Conservation (phyloP, 2,797 vertebrate genomes). For the Intellagama lesueurii region DNA sequence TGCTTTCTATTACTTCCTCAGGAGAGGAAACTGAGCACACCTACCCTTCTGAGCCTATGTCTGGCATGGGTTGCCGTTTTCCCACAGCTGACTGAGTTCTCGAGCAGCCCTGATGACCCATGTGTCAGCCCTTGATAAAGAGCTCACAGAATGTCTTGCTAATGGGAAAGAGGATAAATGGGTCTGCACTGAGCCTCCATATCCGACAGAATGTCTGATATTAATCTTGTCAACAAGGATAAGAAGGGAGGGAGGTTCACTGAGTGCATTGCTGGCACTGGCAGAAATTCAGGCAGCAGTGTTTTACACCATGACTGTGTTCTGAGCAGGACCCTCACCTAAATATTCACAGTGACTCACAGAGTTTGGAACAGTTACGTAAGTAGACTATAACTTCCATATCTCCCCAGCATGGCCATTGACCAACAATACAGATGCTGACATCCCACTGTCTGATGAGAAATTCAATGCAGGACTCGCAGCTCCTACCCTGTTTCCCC, state of each 20-base stretch:
- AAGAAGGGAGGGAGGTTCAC: slow-evolving; percentile 15
- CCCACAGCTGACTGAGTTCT: not conserved
- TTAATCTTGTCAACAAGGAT: slow-evolving; percentile 39
- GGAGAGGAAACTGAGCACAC: not conserved
- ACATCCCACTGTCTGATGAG: not conserved
- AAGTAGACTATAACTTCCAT: not conserved
- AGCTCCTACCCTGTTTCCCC: not conserved
- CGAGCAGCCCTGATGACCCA: slow-evolving; percentile 29
- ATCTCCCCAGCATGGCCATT: not conserved
- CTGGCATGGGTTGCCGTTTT: slow-evolving; percentile 7
- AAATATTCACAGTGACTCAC: not conserved
- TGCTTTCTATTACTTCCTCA: not conserved
- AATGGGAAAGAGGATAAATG: slow-evolving; percentile 43
- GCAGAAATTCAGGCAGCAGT: slow-evolving; percentile 10
- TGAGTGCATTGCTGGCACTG: slow-evolving; percentile 13
- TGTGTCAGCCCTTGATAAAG: slow-evolving; percentile 41
- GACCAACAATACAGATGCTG: not conserved
- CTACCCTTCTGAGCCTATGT: not conserved
- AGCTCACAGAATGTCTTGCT: slow-evolving; percentile 37
- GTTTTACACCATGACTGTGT: not conserved
- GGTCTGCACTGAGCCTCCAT: slow-evolving; percentile 29
- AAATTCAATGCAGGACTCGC: not conserved
- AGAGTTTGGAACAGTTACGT: not conserved
- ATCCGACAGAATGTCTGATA: slow-evolving; percentile 32
- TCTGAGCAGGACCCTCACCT: too few relatives aligned